Evolutionary conservation across 2,797 vertebrate species (phyloP).

Genomic region (Nasua narica): DNA sequence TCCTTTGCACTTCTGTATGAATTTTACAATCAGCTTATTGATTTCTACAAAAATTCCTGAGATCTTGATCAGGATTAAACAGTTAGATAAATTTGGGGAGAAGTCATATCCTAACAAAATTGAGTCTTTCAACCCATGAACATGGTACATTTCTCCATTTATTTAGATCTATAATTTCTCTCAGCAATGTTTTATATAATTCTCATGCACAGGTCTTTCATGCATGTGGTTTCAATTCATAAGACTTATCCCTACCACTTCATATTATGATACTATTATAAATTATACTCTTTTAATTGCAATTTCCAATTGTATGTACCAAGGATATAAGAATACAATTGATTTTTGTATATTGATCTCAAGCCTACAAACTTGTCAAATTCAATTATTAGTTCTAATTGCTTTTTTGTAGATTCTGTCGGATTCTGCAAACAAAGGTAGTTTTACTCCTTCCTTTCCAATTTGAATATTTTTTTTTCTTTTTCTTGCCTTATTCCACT

Average conservation of each 20-base stretch:
- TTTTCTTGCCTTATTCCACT: background rate
- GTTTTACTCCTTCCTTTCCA: background rate
- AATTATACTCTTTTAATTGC: background rate
- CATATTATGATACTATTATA: background rate
- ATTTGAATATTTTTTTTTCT: background rate
- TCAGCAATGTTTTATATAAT: background rate
- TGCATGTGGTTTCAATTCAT: background rate
- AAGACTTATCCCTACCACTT: background rate
- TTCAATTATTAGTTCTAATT: background rate
- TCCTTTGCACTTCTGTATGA: background rate
- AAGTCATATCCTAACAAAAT: background rate
- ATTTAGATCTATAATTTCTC: background rate
- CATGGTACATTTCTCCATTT: background rate
- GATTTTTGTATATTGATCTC: background rate
- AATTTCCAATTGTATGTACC: background rate
- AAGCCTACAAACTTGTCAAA: background rate
- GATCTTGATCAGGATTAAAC: background rate
- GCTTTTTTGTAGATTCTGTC: background rate
- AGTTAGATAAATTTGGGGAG: background rate
- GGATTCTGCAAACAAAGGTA: background rate
- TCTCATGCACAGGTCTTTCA: background rate
- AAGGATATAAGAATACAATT: background rate
- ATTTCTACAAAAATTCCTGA: background rate
- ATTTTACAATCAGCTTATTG: background rate
- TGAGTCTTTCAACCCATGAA: background rate